Conservation (phyloP, 2,113 vertebrate genomes). For the Tragelaphus imberbis region DNA sequence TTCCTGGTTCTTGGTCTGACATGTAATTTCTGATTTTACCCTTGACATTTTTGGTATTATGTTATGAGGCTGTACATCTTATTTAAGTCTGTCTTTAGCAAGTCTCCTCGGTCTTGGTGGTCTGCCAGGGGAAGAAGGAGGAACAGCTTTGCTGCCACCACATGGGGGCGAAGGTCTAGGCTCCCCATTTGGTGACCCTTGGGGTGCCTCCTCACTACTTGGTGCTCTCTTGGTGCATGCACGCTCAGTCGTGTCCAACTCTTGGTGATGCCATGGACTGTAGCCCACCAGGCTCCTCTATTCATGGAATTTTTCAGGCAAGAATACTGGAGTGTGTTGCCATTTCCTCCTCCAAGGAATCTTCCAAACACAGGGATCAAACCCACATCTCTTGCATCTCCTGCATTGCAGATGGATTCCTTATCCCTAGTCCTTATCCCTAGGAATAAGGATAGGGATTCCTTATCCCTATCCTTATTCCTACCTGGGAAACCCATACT, state of each 20-base stretch:
- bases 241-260: background rate
- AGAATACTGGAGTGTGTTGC: background rate
- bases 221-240: background rate
- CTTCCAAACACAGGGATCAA: background rate
- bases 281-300: background rate
- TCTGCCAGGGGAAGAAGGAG: background rate
- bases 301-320: background rate
- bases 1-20: background rate
- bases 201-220: background rate
- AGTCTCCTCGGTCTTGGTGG: background rate
- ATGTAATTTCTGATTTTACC: background rate
- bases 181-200: background rate
- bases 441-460: too few relatives aligned
- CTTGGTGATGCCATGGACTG: background rate
- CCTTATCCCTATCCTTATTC: background rate
- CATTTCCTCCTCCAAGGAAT: background rate
- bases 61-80: background rate
- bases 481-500: background rate
- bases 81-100: background rate
- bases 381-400: background rate
- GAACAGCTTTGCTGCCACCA: background rate
- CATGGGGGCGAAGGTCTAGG: background rate
- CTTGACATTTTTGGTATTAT: background rate
- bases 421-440: background rate
- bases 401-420: accelerated